Evolutionary conservation across 2,113 vertebrate genomes (phyloP), one percentile per base, ranked within the genome.

Genomic region (Cynoglossus semilaevis): DNA sequence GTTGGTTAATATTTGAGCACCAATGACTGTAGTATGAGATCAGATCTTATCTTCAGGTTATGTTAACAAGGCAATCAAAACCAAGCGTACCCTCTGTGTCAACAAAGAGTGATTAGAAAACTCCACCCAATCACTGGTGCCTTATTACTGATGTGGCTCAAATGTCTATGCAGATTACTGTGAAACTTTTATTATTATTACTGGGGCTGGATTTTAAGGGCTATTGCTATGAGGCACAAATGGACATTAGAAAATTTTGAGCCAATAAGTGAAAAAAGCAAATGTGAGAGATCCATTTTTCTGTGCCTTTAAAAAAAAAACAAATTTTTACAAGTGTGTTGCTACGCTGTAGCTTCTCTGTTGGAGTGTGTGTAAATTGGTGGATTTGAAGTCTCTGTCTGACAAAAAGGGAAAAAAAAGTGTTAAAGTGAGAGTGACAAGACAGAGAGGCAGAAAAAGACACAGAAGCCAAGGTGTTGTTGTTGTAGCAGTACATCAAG

Each of bases 311-410:
- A 58, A n/a, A n/a, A n/a, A n/a, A n/a, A n/a, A n/a, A n/a, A n/a
- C n/a, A n/a, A n/a, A n/a, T n/a, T n/a, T n/a, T n/a, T n/a, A n/a
- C n/a, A n/a, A n/a, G n/a, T n/a, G n/a, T n/a, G n/a, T n/a, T n/a
- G n/a, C n/a, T n/a, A n/a, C n/a, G n/a, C 58, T 60, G 22, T 29
- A 70, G 57, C 62, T 77, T 53, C 70, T 70, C 60, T 65, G 72
- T 72, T 76, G 17, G 61, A 15, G 49, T 29, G 59, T n/a, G 61
- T 48, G 60, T 37, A 55, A 35, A 43, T 41, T 51, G 22, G 51
- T 42, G 51, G 63, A 69, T 9, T 76, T 16, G 17, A 58, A 71
- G 77, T 75, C 70, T 79, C 72, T 75, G 52, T 73, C 58, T 72
- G 49, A 73, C 67, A 55, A 3, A n/a, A 43, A 67, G 50, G 10